A percentile compares a stretch with the other conserved stretches of the same genome.
phyloP scores from a whole-genome alignment of 2,888 invertebrate species.

The Torymus tubicola region DNA sequence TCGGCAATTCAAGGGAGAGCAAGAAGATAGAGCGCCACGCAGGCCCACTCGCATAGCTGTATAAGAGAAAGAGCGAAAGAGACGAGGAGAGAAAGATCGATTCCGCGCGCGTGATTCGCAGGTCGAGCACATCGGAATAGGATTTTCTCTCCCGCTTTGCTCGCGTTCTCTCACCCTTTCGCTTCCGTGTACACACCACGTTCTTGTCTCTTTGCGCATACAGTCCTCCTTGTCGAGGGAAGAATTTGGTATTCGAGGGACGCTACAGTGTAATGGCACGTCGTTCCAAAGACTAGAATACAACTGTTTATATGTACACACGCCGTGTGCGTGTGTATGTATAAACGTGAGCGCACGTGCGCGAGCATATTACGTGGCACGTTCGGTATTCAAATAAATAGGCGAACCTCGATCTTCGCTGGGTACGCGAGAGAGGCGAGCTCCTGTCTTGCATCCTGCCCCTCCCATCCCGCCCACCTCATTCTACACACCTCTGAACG shows the following conservation, averaged over 20 bases:
- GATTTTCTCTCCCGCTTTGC: conserved; percentile 40
- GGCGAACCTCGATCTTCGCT: conserved; percentile 55
- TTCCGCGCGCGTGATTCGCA: conserved; percentile 57
- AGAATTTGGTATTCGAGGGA: conserved; percentile 70
- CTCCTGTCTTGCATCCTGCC: neutral
- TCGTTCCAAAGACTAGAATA: conserved; percentile 68
- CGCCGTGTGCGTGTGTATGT: conserved; percentile 21
- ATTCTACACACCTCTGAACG: conserved; percentile 9
- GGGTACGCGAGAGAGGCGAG: conserved; percentile 12
- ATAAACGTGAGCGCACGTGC: neutral
- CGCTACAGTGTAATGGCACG: conserved; percentile 70
- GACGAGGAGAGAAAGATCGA: conserved; percentile 54
- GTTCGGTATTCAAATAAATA: conserved; percentile 58
- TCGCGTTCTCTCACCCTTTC: conserved; percentile 33
- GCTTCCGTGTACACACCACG: conserved; percentile 1
- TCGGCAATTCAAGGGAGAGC: conserved; percentile 39
- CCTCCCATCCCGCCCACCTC: neutral
- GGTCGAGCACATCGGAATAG: conserved; percentile 40
- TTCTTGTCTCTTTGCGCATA: conserved; percentile 43
- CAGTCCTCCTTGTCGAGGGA: conserved; percentile 27
- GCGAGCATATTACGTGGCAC: conserved; percentile 54
- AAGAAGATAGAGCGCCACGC: neutral
- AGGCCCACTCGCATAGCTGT: conserved; percentile 29
- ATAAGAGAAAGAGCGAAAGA: conserved; percentile 48
- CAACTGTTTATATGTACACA: conserved; percentile 71